Percentiles rank a stretch among this genome's conserved stretches.
Evolutionary conservation across 2,888 invertebrate species (phyloP).

Genomic region (Sympetrum striolatum): DNA sequence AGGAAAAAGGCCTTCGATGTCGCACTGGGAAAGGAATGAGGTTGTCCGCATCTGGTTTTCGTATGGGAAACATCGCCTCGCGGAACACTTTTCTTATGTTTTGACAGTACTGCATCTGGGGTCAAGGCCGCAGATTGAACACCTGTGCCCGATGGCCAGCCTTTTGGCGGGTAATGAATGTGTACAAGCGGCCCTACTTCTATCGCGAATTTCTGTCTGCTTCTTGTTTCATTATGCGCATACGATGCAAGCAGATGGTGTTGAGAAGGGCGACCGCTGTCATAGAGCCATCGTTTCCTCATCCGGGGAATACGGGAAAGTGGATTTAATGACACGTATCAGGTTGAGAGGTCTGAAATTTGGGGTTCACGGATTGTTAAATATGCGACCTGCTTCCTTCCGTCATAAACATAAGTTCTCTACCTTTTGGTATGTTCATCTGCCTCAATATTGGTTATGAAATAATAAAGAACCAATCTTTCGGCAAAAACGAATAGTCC

Average conservation of each 20-base stretch:
- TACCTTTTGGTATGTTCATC: too few relatives aligned
- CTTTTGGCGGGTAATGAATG: neutral
- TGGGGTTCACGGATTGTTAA: too few relatives aligned
- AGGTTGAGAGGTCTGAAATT: neutral
- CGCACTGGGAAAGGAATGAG: too few relatives aligned
- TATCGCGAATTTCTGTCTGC: neutral
- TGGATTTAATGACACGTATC: neutral
- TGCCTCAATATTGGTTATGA: too few relatives aligned
- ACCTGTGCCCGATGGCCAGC: neutral
- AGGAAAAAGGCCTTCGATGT: too few relatives aligned
- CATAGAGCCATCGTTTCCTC: neutral
- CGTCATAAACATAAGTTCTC: too few relatives aligned
- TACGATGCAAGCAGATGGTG: neutral
- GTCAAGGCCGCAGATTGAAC: neutral
- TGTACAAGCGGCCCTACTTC: neutral
- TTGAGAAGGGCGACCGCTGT: neutral
- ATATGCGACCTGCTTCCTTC: too few relatives aligned
- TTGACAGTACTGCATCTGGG: neutral
- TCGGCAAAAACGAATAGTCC: too few relatives aligned
- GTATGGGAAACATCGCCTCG: too few relatives aligned
- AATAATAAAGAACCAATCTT: too few relatives aligned
- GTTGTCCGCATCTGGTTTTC: too few relatives aligned
- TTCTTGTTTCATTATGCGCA: neutral
- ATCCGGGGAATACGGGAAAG: neutral
- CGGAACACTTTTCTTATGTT: neutral